Evolutionary conservation across 2,888 invertebrate genomes (phyloP).

Genomic region (Thera britannica): DNA sequence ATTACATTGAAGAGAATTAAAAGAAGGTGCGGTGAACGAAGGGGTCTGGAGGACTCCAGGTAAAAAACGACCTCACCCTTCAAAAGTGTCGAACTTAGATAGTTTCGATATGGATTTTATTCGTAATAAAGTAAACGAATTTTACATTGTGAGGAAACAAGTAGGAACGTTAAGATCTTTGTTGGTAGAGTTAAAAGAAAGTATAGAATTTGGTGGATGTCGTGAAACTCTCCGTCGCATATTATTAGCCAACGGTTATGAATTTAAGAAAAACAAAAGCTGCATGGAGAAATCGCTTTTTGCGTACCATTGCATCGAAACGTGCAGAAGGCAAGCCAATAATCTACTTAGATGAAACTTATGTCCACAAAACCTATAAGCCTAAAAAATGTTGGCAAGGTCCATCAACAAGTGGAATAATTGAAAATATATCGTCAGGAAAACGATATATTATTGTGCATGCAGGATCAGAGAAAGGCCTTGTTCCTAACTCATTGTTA

Average conservation of each 20-base stretch:
- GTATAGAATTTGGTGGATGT: conserved; percentile 28
- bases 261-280: conserved; percentile 42
- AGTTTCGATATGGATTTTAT: conserved; percentile 26
- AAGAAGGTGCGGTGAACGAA: conserved; percentile 16
- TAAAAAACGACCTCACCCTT: conserved; percentile 27
- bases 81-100: conserved; percentile 29
- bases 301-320: conserved; percentile 27
- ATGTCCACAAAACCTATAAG: conserved; percentile 30
- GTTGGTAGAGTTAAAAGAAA: conserved; percentile 30
- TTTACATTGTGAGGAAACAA: conserved; percentile 22
- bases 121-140: conserved; percentile 24
- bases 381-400: conserved; percentile 44
- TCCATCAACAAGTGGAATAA: conserved; percentile 36
- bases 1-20: conserved; percentile 29
- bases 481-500: no score
- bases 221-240: conserved; percentile 33
- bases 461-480: no score
- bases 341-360: conserved; percentile 12
- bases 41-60: conserved; percentile 26
- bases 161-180: conserved; percentile 28
- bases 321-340: conserved; percentile 19
- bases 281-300: conserved; percentile 42
- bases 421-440: conserved; percentile 35
- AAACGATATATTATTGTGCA: no score
- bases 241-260: conserved; percentile 30